A percentile compares a stretch with the other conserved stretches of the same genome.
phyloP scores from a whole-genome alignment of 2,797 vertebrate species.

The Microcaecilia unicolor region DNA sequence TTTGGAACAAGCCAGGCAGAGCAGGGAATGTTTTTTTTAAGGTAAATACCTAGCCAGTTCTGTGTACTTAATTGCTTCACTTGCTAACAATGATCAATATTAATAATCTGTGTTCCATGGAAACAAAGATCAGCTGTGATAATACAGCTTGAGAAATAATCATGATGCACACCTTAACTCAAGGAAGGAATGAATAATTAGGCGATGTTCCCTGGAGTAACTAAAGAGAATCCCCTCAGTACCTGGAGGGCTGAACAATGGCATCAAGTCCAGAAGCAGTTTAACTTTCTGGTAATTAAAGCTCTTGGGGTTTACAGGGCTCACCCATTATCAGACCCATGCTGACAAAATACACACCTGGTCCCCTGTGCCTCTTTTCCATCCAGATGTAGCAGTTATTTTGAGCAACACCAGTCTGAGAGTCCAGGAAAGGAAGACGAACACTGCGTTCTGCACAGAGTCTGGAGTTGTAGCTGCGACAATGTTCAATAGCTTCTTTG shows the following conservation, averaged over 20 bases:
- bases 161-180: slow-evolving; percentile 4
- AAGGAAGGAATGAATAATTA: slow-evolving; percentile 16
- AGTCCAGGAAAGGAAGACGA: slow-evolving; percentile 91
- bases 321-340: neutral
- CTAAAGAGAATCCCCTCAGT: slow-evolving; percentile 27
- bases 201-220: slow-evolving; percentile 20
- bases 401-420: slow-evolving; percentile 89
- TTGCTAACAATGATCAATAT: no score
- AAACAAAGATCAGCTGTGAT: slow-evolving; percentile 14
- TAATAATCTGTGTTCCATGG: no score
- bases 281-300: slow-evolving; percentile 29
- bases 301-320: slow-evolving; percentile 9
- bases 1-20: no score
- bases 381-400: slow-evolving; percentile 99
- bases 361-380: slow-evolving; percentile 91
- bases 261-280: slow-evolving; percentile 19
- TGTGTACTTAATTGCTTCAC: no score
- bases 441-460: slow-evolving; percentile 90
- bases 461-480: slow-evolving; percentile 89
- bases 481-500: slow-evolving; percentile 94
- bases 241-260: slow-evolving; percentile 24
- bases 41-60: no score
- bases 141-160: slow-evolving; percentile 14
- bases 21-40: no score
- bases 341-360: slow-evolving; percentile 54